phyloP scores from a whole-genome alignment of 2,888 invertebrate genomes.

The Temnothorax unifasciatus region DNA sequence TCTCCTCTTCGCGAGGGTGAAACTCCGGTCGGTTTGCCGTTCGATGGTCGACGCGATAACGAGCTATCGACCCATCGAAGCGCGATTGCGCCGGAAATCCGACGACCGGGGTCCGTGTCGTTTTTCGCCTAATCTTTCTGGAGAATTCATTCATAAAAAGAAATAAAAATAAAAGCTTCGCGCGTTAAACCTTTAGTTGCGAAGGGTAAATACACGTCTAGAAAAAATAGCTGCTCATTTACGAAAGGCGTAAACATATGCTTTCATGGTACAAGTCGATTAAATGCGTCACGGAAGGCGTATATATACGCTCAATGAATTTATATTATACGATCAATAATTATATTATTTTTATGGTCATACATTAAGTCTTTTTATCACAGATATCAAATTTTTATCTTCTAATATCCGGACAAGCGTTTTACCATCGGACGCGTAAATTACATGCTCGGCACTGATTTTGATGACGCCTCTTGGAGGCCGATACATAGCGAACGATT shows the following conservation, averaged over 20 bases:
- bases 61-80: conserved; percentile 45
- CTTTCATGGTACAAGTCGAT: not conserved
- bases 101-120: conserved; percentile 20
- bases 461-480: not conserved
- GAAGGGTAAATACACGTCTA: not conserved
- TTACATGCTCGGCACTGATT: not conserved
- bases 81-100: conserved; percentile 35
- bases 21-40: conserved; percentile 51
- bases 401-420: not conserved
- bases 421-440: not conserved
- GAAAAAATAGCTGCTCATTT: not conserved
- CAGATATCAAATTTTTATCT: not conserved
- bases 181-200: not conserved
- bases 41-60: conserved; percentile 56
- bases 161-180: not conserved
- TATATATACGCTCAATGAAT: not conserved
- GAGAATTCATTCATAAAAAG: conserved; percentile 28
- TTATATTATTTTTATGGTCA: not conserved
- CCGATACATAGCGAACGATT: not conserved
- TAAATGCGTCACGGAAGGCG: not conserved
- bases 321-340: not conserved
- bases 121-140: conserved; percentile 57
- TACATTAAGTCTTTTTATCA: not conserved
- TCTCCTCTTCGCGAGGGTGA: not conserved
- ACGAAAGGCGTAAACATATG: not conserved